Evolutionary conservation across 2,888 invertebrate species (phyloP), one percentile per base, ranked within the genome.

Genomic region (Tipula helvola): DNA sequence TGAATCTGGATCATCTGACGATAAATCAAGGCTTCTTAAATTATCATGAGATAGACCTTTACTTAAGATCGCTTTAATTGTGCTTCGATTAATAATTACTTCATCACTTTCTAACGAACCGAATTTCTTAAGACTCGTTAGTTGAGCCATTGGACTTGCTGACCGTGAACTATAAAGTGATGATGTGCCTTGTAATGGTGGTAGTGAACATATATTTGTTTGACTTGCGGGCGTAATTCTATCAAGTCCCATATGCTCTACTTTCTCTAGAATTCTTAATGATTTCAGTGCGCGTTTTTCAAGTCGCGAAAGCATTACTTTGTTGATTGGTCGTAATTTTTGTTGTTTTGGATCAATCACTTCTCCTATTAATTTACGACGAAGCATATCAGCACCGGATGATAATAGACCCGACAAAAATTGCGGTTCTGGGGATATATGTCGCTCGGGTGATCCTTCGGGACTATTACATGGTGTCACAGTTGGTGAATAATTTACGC

Each of bases 401-500:
- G 93, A 93, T 52, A 95, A 91, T 13, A 95, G 90, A 12, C 94
- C 92, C 87, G 93, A 92, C 86, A 91, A 90, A 87, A 93, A 92
- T 87, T 93, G 89, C 88, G 92, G 89, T 89, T 91, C 90, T 87
- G 91, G 91, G 2, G 91, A 91, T 85, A 90, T 89, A n/a, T 90
- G 90, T 18, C 93, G 93, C 16, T 93, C 93, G 8, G 95, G 95
- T 0, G 95, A 95, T 13, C 92, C 92, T 85, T 91, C 91, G 86
- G 97, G 97, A 90, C 96, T 96, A 91, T 97, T 97, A 90, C 96
- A 96, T 1, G 97, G 97, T 5, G 97, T 97, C 7, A 96, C 96
- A 0, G 97, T 97, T 3, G 97, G 96, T 7, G 96, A 94, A 90
- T 93, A 96, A 88, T 93, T 93, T 2, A 93, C 92, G 41, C 94